Percentiles rank a stretch among this genome's conserved stretches.
phyloP scores from a whole-genome alignment of 2,888 invertebrate species.

The Odiellus spinosus region DNA sequence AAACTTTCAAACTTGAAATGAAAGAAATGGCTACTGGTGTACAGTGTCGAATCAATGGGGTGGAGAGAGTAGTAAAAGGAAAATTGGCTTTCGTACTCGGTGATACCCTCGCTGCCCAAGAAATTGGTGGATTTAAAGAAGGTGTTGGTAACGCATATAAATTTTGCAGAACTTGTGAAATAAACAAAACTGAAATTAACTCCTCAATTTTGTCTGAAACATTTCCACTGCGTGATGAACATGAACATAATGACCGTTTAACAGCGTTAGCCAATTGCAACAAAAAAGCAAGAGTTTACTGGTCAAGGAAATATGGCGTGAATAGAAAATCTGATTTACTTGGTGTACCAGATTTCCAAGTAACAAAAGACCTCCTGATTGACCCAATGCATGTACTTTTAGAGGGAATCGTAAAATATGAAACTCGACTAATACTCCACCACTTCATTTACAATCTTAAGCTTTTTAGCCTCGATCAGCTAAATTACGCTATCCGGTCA shows the following conservation, averaged over 20 bases:
- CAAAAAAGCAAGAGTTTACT: not conserved
- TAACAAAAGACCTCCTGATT: not conserved
- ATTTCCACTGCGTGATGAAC: not conserved
- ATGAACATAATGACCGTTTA: not conserved
- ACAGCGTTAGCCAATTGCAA: not conserved
- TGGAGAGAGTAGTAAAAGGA: not conserved
- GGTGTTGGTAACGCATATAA: slow-evolving; percentile 1
- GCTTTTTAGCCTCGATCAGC: not conserved
- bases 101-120: slow-evolving; percentile 5
- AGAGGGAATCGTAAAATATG: slow-evolving; percentile 1
- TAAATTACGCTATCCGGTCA: not conserved
- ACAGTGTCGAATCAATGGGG: not conserved
- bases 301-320: not conserved
- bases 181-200: not conserved
- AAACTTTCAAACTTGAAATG: not conserved
- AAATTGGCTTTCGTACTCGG: not conserved
- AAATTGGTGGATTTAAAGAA: slow-evolving; percentile 5
- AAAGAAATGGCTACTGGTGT: not conserved
- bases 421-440: not conserved
- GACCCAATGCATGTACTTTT: slow-evolving; percentile 4
- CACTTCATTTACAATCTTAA: slow-evolving; percentile 1
- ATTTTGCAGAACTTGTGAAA: slow-evolving; percentile 6
- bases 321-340: not conserved
- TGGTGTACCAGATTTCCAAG: not conserved
- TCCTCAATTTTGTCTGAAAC: not conserved